Evolutionary conservation across 2,113 vertebrate species (phyloP).

Genomic region (Meriones unguiculatus): DNA sequence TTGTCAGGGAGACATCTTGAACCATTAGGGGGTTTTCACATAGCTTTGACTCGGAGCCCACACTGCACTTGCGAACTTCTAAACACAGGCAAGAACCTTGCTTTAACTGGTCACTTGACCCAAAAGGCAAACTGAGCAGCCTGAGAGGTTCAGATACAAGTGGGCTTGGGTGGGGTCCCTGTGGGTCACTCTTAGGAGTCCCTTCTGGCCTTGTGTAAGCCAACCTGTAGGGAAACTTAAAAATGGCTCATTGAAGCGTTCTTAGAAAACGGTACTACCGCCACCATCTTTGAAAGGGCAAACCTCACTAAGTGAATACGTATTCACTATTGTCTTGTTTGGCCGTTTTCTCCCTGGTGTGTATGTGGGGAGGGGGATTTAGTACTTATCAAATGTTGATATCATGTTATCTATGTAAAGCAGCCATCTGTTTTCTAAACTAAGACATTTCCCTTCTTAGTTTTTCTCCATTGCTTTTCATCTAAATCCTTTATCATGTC

Average conservation of each 20-base stretch:
- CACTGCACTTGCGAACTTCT: background rate
- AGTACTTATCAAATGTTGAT: background rate
- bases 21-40: background rate
- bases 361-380: background rate
- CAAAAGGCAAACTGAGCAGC: background rate
- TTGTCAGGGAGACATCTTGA: background rate
- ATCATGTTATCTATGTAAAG: background rate
- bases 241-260: background rate
- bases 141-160: background rate
- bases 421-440: background rate
- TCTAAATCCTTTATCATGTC: background rate
- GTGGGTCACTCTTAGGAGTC: background rate
- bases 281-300: background rate
- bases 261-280: background rate
- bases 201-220: background rate
- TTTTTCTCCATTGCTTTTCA: slow-evolving; percentile 22
- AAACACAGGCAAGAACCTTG: background rate
- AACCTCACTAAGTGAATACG: background rate
- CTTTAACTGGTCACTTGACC: background rate
- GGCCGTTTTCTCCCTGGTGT: background rate
- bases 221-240: background rate
- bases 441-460: background rate
- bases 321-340: background rate
- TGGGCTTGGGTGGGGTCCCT: background rate
- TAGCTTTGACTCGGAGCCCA: background rate